Evolutionary conservation across 1,140 invertebrate species (phyloP), one percentile per base, ranked within the genome.

Genomic region (Thalassaphorura encarpata): DNA sequence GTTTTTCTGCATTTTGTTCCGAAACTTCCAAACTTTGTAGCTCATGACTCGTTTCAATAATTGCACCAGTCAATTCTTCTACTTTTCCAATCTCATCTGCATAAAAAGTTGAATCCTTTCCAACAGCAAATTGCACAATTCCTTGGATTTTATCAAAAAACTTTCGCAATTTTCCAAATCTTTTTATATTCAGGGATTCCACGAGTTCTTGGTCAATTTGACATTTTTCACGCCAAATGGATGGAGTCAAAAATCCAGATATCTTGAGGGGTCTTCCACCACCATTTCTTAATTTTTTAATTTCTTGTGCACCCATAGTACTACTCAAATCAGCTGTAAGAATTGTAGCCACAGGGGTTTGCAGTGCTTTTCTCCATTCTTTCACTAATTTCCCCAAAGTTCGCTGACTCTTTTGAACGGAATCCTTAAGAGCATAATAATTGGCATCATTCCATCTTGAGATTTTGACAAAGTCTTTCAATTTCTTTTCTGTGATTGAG

Each of bases 361-460:
- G 28, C 18, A 64, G 31, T 11, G 52, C 46, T 31, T 57, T 53
- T 23, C 54, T 59, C 15, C 43, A 95, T 64, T 90, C 83, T 65
- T 86, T 85, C 2, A 91, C 81, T 63, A 84, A 83, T 70, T 92
- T 93, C 63, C 87, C 84, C 1, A 97, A 69, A 23, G 83, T 89
- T 60, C 84, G 81, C 67, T 96, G 90, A 1, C 87, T 85, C 70
- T 89, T 93, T 24, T 87, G 81, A 2, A 93, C 81, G 3, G 85
- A 83, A 61, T 87, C 82, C 62, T 89, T 91, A 8, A 98, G 80
- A n/a, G 89, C 81, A 81, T 87, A 96, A 69, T 94, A 94, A 67
- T 86, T 96, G 1, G 93, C 81, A 67, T 98, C 93, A 68, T 89
- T 93, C 86, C 93, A 98, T 29, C 88, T 77, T n/a, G 84, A 85